Conservation (phyloP, 2,888 invertebrate genomes). For the Pristionchus fissidentatus region DNA sequence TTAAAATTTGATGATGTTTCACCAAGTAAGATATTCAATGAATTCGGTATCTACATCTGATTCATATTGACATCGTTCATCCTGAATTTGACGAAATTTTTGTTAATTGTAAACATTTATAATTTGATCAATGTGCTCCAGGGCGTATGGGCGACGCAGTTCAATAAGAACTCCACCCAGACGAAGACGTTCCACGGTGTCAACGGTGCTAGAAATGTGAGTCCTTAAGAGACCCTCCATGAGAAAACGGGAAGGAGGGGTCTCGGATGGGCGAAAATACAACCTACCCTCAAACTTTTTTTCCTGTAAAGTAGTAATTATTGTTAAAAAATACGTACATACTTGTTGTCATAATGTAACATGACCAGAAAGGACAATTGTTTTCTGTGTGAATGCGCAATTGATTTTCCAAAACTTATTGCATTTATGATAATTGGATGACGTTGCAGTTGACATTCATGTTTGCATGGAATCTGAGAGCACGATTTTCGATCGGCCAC, state of each 20-base stretch:
- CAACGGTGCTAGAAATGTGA: slow-evolving; percentile 62
- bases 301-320: too few species aligned
- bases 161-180: slow-evolving; percentile 80
- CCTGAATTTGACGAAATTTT: too few species aligned
- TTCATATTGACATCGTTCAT: too few species aligned
- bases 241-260: background rate
- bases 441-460: slow-evolving; percentile 84
- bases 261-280: background rate
- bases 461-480: slow-evolving; percentile 81
- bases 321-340: too few species aligned
- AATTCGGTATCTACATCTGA: too few species aligned
- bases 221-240: background rate
- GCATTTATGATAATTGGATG: background rate
- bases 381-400: too few species aligned
- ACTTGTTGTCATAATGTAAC: too few species aligned
- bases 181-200: slow-evolving; percentile 82
- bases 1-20: background rate
- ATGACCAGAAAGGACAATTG: too few species aligned
- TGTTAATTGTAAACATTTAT: background rate
- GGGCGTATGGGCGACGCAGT: slow-evolving; percentile 78
- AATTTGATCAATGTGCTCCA: background rate
- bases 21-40: too few species aligned
- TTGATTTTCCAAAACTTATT: background rate
- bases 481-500: slow-evolving; percentile 76
- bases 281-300: too few species aligned